Evolutionary conservation across 2,888 invertebrate species (phyloP).

Genomic region (Byasa hedistus): DNA sequence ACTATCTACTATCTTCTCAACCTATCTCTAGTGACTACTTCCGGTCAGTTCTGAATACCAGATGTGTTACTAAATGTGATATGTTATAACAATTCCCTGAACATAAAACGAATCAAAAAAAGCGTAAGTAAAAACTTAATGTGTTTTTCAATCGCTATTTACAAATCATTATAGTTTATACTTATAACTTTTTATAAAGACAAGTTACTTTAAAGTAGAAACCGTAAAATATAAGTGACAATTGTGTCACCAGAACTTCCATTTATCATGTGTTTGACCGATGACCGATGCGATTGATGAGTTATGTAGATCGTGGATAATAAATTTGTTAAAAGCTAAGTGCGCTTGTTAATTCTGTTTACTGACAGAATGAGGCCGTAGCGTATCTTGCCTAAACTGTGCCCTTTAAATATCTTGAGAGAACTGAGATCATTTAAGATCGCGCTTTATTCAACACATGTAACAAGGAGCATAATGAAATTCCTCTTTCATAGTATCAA

Average conservation of each 20-base stretch:
- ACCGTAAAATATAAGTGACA: background rate
- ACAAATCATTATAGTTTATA: no score
- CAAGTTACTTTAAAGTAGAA: background rate
- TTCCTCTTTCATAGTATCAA: no score
- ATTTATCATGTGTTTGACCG: conserved; percentile 2
- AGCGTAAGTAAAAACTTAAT: no score
- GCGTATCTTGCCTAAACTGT: conserved; percentile 17
- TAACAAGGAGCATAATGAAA: background rate
- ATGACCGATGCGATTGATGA: conserved; percentile 6
- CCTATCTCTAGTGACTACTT: no score
- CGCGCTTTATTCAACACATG: background rate
- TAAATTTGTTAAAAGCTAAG: conserved; percentile 21
- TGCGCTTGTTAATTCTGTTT: conserved; percentile 21
- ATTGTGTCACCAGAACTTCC: background rate
- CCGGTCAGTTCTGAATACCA: no score
- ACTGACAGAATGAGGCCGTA: conserved; percentile 28
- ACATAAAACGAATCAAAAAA: no score
- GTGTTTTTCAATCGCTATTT: no score
- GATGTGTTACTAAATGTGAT: no score
- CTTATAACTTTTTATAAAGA: background rate
- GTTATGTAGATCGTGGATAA: conserved; percentile 11
- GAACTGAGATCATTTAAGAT: conserved; percentile 15
- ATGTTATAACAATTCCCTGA: no score
- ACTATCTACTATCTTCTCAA: no score
- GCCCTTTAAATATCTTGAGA: conserved; percentile 26